These are phyloP conservation scores for Musca domestica DNA, from an alignment of 1,140 invertebrate genomes.

Conservation along the genomic window DNA sequence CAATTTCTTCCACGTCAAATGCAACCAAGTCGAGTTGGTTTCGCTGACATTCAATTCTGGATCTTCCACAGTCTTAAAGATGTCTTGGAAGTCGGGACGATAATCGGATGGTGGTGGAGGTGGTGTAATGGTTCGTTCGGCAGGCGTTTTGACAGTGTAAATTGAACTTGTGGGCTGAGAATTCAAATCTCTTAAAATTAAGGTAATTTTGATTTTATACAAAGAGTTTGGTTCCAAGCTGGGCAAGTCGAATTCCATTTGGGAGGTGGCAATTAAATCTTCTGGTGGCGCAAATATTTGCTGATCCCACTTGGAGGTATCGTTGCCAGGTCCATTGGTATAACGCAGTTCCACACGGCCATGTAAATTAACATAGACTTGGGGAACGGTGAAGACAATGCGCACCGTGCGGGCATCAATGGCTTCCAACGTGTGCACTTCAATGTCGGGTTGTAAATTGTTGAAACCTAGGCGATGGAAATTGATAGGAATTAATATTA, in stretches of 20 bases:
- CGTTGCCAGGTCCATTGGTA: constrained; percentile 69
- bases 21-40: constrained; percentile 74
- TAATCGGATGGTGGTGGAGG: constrained; percentile 49
- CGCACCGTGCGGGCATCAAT: constrained; percentile 75
- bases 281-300: constrained; percentile 82
- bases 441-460: constrained; percentile 54
- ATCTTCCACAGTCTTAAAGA: constrained; percentile 57
- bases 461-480: constrained; percentile 33
- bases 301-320: constrained; percentile 72
- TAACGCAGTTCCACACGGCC: constrained; percentile 81
- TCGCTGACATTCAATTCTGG: constrained; percentile 70
- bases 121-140: constrained; percentile 49
- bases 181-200: constrained; percentile 69
- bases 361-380: constrained; percentile 77
- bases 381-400: constrained; percentile 77
- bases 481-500: not conserved
- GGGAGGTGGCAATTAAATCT: constrained; percentile 77
- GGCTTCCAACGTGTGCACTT: constrained; percentile 68
- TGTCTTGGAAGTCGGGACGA: constrained; percentile 50
- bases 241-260: constrained; percentile 77
- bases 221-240: constrained; percentile 74
- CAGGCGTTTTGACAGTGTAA: constrained; percentile 68
- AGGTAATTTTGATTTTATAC: constrained; percentile 77
- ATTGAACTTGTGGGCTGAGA: constrained; percentile 73
- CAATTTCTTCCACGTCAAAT: constrained; percentile 79